Evolutionary conservation across 37 sponge, comb jelly and placozoan genomes (phyloP), one percentile per base, ranked within the genome.

Genomic region (Eunapius fragilis): DNA sequence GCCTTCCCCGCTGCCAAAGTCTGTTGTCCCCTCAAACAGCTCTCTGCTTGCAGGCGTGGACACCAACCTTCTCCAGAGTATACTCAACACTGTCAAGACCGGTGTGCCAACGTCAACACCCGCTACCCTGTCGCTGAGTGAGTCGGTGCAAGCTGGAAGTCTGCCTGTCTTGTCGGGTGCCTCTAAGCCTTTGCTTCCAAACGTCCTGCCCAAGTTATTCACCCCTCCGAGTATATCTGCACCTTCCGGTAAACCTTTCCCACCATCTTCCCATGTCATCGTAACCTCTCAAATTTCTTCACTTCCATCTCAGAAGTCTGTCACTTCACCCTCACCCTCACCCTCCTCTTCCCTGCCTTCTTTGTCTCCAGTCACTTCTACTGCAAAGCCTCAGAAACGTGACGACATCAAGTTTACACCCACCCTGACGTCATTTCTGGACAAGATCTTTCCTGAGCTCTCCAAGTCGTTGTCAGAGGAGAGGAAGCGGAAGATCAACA

Each of bases 391-490:
- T 45, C 4, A 11, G 9, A 45, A 45, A 45, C 47, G 47, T 45
- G 80, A 79, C 28, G 49, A 90, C 30, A 86, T 90, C 72, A 77
- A 81, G 38, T 86, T 90, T 74, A 90, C 91, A 25, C 86, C 91
- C 2, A 71, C 79, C 0, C 83, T 90, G 41, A 90, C 86, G 5
- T 77, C 48, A 25, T 70, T 90, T 0, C 91, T 90, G 4, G 86
- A 78, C 70, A 67, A 90, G 72, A 81, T 90, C n/a, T 86, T 90
- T 22, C 91, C 91, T 10, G 79, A 86, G 74, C 82, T 90, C n/a
- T 86, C 91, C 2, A 80, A 90, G 75, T 32, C 77, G 31, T 79
- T 86, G 37, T 71, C 58, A 25, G 22, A 79, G 5, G 67, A 86
- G n/a, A 58, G 82, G 22, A 85, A 81, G 83, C 75, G 82, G 31